Evolutionary conservation across 2,797 vertebrate species (phyloP).

Genomic region (Sebastes itinus): DNA sequence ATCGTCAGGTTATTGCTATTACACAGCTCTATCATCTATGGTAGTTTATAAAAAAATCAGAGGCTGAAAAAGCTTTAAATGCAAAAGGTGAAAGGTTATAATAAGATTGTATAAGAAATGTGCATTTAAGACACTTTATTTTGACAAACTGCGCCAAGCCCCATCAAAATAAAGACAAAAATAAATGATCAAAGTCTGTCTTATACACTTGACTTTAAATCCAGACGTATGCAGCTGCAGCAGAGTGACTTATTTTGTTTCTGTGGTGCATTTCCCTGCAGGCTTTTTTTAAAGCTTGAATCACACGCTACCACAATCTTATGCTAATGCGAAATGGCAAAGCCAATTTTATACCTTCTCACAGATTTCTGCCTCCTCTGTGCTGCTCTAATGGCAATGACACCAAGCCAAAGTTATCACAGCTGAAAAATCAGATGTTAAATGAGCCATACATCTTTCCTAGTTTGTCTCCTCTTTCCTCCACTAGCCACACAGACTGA

Average conservation of each 20-base stretch:
- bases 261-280: background rate
- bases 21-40: too few relatives aligned
- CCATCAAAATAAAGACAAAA: background rate
- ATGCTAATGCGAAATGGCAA: constrained; percentile 41
- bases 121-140: background rate
- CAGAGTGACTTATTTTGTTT: constrained; percentile 2
- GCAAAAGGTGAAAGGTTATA: background rate
- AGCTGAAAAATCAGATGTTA: background rate
- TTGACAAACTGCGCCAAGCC: background rate
- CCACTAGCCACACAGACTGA: background rate
- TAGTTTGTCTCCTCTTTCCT: background rate
- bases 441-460: constrained; percentile 15
- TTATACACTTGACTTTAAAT: constrained; percentile 27
- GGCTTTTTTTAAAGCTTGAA: constrained; percentile 10
- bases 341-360: constrained; percentile 43
- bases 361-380: constrained; percentile 1
- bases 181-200: background rate
- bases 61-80: background rate
- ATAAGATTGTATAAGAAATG: background rate
- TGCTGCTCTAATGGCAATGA: constrained; percentile 26
- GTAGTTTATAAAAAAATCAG: background rate
- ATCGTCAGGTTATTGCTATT: too few relatives aligned
- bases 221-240: background rate
- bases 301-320: constrained; percentile 2
- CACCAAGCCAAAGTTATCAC: constrained; percentile 31